Percentiles rank a stretch among this genome's conserved stretches.
phyloP scores from a whole-genome alignment of 2,797 vertebrate species.

The Salmo trutta region DNA sequence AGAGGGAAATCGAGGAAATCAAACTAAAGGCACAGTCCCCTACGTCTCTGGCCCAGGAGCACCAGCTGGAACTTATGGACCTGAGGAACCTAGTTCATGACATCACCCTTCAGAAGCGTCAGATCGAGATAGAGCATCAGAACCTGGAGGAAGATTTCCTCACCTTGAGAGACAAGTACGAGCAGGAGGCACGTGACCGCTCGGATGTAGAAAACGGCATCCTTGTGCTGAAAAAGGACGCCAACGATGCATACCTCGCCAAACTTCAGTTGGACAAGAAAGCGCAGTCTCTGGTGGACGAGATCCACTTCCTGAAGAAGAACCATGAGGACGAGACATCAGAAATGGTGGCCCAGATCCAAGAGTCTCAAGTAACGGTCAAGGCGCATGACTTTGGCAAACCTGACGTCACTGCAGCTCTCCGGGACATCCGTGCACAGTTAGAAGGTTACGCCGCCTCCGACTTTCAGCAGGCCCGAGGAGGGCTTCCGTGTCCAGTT shows the following conservation, averaged over 20 bases:
- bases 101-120: slow-evolving; percentile 79
- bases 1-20: slow-evolving; percentile 82
- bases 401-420: slow-evolving; percentile 82
- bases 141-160: slow-evolving; percentile 82
- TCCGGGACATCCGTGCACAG: slow-evolving; percentile 84
- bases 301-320: slow-evolving; percentile 79
- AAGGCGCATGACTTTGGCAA: slow-evolving; percentile 62
- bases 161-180: slow-evolving; percentile 70
- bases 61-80: slow-evolving; percentile 81
- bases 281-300: slow-evolving; percentile 79
- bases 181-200: slow-evolving; percentile 77
- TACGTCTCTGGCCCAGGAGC: slow-evolving; percentile 80
- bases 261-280: slow-evolving; percentile 81
- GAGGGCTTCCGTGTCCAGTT: slow-evolving; percentile 83
- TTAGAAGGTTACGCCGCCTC: slow-evolving; percentile 79
- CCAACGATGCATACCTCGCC: slow-evolving; percentile 69
- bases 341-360: slow-evolving; percentile 75
- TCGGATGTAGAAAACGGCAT: slow-evolving; percentile 74
- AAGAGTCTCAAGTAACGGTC: slow-evolving; percentile 59
- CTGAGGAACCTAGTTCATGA: slow-evolving; percentile 78
- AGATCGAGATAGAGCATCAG: slow-evolving; percentile 79
- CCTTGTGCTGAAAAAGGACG: slow-evolving; percentile 71
- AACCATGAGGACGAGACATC: slow-evolving; percentile 82
- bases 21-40: slow-evolving; percentile 78
- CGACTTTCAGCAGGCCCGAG: slow-evolving; percentile 75